phyloP scores from a whole-genome alignment of 2,888 invertebrate species.

The Sarcophaga caerulescens region DNA sequence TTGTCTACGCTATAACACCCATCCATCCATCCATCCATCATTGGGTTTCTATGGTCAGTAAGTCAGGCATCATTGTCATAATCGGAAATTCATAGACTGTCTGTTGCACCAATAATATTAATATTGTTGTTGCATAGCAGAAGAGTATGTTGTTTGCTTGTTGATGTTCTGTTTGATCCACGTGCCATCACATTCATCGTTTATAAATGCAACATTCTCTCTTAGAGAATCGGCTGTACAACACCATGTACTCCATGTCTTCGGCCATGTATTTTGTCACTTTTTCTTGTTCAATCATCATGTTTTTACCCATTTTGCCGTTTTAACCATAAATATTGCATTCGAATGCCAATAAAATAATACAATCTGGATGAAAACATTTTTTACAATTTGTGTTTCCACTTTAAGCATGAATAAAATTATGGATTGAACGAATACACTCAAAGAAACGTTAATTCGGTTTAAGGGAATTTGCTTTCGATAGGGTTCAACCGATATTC shows the following conservation, averaged over 20 bases:
- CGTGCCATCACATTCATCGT: constrained; percentile 67
- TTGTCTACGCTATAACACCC: no score
- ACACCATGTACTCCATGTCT: constrained; percentile 35
- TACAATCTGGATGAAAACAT: constrained; percentile 43
- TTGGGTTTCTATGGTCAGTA: constrained; percentile 18
- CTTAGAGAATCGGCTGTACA: not conserved
- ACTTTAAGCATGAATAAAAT: constrained; percentile 56
- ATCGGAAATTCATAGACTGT: constrained; percentile 57
- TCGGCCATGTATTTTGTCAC: constrained; percentile 67
- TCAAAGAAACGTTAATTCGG: not conserved
- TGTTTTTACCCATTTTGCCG: constrained; percentile 45
- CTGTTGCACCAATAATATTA: constrained; percentile 39
- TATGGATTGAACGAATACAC: constrained; percentile 36
- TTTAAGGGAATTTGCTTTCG: not conserved
- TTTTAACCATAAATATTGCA: not conserved
- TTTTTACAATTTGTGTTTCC: constrained; percentile 62
- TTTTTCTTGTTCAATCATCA: constrained; percentile 64
- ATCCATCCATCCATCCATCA: constrained; percentile 7
- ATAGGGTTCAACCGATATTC: no score
- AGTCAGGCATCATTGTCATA: constrained; percentile 45
- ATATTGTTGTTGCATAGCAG: not conserved
- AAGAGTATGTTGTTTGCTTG: constrained; percentile 31
- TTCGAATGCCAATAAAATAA: constrained; percentile 22
- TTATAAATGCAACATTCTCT: constrained; percentile 50
- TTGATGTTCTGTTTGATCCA: constrained; percentile 58